Conservation (phyloP, 2,797 vertebrate species). For the Myiothlypis chrysogaster region DNA sequence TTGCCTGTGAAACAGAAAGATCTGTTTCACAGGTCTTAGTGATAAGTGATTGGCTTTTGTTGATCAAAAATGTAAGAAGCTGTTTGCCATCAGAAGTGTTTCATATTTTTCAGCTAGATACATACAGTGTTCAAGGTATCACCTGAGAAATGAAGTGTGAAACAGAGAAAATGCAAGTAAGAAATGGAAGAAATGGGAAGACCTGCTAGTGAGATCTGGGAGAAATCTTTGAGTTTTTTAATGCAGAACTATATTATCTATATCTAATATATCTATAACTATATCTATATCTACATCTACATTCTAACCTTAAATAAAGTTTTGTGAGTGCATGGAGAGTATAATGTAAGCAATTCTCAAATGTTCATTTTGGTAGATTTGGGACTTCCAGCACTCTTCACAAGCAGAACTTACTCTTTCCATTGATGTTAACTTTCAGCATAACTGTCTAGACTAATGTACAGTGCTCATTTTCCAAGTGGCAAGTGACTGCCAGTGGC, state of each 20-base stretch:
- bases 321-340: background rate
- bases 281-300: background rate
- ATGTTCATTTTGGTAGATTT: background rate
- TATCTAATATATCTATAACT: background rate
- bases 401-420: background rate
- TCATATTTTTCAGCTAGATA: background rate
- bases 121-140: background rate
- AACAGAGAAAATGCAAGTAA: background rate
- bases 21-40: background rate
- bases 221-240: background rate
- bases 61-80: background rate
- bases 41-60: background rate
- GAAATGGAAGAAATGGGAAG: background rate
- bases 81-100: background rate
- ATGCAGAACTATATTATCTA: fast-evolving
- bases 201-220: background rate
- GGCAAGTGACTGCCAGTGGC: background rate
- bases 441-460: background rate
- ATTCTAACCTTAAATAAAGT: background rate
- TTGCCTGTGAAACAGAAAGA: background rate
- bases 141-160: background rate
- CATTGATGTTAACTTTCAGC: background rate
- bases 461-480: background rate
- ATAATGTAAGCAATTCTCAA: background rate
- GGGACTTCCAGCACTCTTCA: background rate